phyloP scores from a whole-genome alignment of 53 echinoderm and acorn worm genomes.

The Crossaster papposus region DNA sequence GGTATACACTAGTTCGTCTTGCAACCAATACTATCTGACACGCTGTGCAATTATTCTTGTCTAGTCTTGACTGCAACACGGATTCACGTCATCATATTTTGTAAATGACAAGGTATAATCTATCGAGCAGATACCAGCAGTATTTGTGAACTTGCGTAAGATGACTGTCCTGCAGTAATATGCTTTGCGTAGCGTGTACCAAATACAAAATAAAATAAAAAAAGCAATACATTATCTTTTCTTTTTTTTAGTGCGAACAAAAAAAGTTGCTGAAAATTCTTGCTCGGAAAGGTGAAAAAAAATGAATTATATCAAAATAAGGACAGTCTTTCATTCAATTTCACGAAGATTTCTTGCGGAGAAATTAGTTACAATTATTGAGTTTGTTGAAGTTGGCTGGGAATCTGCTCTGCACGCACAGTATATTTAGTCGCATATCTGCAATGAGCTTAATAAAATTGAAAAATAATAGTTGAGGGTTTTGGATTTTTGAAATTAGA shows the following conservation, averaged over 20 bases:
- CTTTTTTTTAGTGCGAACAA: not conserved
- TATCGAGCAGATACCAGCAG: not conserved
- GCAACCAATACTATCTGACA: no score
- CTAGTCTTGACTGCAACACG: no score
- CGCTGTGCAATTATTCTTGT: no score
- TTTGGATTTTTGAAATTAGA: not conserved
- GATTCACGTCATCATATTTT: not conserved
- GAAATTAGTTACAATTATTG: not conserved
- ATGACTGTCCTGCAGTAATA: not conserved
- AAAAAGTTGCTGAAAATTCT: not conserved
- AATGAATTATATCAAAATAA: not conserved
- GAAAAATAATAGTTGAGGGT: not conserved
- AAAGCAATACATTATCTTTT: constrained; percentile 10
- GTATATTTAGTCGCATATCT: not conserved
- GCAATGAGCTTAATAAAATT: constrained; percentile 17
- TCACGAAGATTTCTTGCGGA: constrained; percentile 7
- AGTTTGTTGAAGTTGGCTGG: not conserved
- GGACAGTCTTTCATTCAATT: constrained; percentile 12
- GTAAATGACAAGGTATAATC: not conserved
- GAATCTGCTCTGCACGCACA: constrained; percentile 3
- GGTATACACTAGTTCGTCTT: no score
- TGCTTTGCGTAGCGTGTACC: not conserved
- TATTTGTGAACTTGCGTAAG: not conserved
- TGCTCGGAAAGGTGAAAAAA: not conserved
- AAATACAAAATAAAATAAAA: no score